Base-by-base conservation (phyloP, 2,113 vertebrate species). In the Stigmatopora argus region DNA sequence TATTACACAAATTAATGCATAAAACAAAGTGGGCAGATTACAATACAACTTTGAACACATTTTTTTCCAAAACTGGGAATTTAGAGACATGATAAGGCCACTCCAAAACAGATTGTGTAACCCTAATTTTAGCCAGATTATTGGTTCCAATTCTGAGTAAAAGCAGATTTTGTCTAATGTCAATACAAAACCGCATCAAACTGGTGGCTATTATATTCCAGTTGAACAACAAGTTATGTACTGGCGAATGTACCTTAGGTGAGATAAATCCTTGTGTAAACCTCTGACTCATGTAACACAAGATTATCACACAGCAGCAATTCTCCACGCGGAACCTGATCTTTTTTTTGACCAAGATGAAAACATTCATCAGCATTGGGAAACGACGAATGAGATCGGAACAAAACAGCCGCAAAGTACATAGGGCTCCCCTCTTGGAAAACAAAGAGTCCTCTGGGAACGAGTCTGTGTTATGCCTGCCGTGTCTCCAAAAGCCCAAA, bases 71-170 rank as follows among this genome's bases (percentile, higher is more conserved):
- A 61, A 48, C 17, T 66, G 21, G 49, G 74, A n/a, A n/a, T n/a
- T n/a, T n/a, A n/a, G n/a, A n/a, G n/a, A n/a, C 75, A 62, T 55
- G 21, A 89, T 78, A 84, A 7, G 4, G 2, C 38, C 38, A 2
- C 38, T 7, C 38, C 38, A 41, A 80, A 83, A 55, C 35, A 82
- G 72, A 80, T 82, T 75, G 78, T 46, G 58, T 71, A 78, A 82
- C 45, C 60, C 46, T 66, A 71, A 58, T 77, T 74, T 75, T 66
- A 64, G 72, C 66, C 69, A 62, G 82, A 82, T 88, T 83, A 74
- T 41, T 19, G 67, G 62, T 70, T 64, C 52, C 23, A 66, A 45
- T 21, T 41, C 11, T 1, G 6, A 15, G 38, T 61, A 14, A 7
- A n/a, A 21, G 38, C 38, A 15, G 41, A 45, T 45, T 5, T 67